Conservation (phyloP, 2,113 vertebrate species). For the Hylia prasina region DNA sequence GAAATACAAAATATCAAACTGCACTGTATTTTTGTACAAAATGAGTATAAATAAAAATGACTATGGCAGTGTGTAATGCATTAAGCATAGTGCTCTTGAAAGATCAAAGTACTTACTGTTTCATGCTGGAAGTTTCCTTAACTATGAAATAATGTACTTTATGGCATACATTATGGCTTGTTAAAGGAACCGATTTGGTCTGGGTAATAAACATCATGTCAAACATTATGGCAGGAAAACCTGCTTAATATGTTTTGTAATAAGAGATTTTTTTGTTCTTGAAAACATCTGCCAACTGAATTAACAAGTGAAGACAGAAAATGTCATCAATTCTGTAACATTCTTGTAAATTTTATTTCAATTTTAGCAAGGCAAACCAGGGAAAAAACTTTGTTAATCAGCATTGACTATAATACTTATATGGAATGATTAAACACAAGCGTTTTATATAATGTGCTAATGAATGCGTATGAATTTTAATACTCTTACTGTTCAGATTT, state of each 20-base stretch:
- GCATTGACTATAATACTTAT: slow-evolving; percentile 61
- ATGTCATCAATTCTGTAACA: slow-evolving; percentile 78
- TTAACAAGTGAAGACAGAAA: slow-evolving; percentile 79
- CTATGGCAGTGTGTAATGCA: slow-evolving; percentile 21
- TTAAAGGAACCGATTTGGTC: slow-evolving; percentile 75
- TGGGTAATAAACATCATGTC: slow-evolving; percentile 78
- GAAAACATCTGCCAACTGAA: slow-evolving; percentile 79
- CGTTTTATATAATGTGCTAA: slow-evolving; percentile 72
- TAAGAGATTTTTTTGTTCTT: slow-evolving; percentile 80
- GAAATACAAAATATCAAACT: slow-evolving; percentile 7
- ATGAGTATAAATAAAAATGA: slow-evolving; percentile 8
- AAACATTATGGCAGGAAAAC: slow-evolving; percentile 75
- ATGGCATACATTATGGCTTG: slow-evolving; percentile 68
- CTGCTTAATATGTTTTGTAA: slow-evolving; percentile 77
- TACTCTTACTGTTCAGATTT: slow-evolving; percentile 70
- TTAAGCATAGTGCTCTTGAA: slow-evolving; percentile 42
- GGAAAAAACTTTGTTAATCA: slow-evolving; percentile 62
- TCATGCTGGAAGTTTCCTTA: slow-evolving; percentile 67
- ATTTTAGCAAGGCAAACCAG: slow-evolving; percentile 56
- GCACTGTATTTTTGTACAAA: slow-evolving; percentile 24
- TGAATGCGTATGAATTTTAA: slow-evolving; percentile 77
- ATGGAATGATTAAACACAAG: slow-evolving; percentile 68
- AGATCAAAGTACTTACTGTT: slow-evolving; percentile 74
- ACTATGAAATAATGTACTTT: slow-evolving; percentile 73
- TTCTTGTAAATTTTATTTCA: slow-evolving; percentile 70